Evolutionary conservation across 1,140 invertebrate genomes (phyloP), one percentile per base, ranked within the genome.

Genomic region (Pomacea maculata): DNA sequence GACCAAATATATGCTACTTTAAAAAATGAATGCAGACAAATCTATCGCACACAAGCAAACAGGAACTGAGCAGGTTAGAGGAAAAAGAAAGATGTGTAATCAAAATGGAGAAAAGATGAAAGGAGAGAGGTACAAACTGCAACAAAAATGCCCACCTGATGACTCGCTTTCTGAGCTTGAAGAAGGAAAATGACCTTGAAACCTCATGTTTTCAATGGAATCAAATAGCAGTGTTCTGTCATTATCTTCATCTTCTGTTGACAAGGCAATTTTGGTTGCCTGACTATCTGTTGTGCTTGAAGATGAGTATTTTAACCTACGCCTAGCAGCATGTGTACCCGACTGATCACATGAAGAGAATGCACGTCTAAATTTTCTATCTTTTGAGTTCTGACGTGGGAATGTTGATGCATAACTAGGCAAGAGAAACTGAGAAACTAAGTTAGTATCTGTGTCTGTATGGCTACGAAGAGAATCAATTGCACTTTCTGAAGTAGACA

Each of bases 401-500:
- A 88, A 84, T 81, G 85, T 88, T 17, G 86, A 83, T 80, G 85
- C 83, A 55, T 84, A 72, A 21, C 67, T 78, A 19, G 77, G 64
- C 17, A 80, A 75, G 29, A 80, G 54, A 29, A 78, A 80, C 4
- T 73, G 75, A 34, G 83, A 74, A 34, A 70, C 79, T 6, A 75
- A 45, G 3, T 78, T 76, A 14, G 85, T 81, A 57, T 86, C 83
- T n/a, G 84, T 83, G 82, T 85, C 84, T 64, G 83, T 85, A 55
- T 80, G 78, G 29, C 67, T 63, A 75, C 67, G 54, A 15, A 84
- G 67, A 71, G 73, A 65, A 72, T 88, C 84, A 73, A 97, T 91
- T 19, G 96, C 96, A 1, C 95, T 96, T 91, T 97, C 96, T 0
- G 96, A 97, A 85, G 96, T 96, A 0, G 95, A 96, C 84, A 94